Percentiles rank a stretch among this genome's conserved stretches.
Conservation (phyloP, 2,888 invertebrate genomes). For the Neoaliturus tenellus region DNA sequence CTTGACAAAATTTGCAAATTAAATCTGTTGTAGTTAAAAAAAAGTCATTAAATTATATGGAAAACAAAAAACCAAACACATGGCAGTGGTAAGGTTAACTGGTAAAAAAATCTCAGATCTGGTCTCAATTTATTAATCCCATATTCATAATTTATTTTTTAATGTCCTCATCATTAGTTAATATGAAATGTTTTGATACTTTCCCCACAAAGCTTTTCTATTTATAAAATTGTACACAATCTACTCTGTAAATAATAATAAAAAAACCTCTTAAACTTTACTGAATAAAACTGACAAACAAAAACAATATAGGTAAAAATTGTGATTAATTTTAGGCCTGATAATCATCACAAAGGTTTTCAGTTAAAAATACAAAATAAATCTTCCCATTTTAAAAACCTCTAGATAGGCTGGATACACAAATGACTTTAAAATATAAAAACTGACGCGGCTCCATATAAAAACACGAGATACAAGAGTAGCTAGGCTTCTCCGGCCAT, state of each 20-base stretch:
- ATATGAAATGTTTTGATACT: neutral
- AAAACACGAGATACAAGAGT: conserved; percentile 19
- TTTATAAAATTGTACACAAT: too few species aligned
- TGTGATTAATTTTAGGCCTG: conserved; percentile 9
- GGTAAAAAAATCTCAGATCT: neutral
- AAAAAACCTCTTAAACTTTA: neutral
- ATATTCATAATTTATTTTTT: too few species aligned
- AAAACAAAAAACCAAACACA: neutral
- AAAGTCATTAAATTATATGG: too few species aligned
- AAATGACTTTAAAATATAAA: conserved; percentile 19
- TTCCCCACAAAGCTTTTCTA: too few species aligned
- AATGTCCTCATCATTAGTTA: too few species aligned
- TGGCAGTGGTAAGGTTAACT: conserved; percentile 35
- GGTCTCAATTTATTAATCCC: neutral
- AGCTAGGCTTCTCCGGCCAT: conserved; percentile 28
- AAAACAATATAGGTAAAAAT: neutral
- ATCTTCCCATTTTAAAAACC: conserved; percentile 8
- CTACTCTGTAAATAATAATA: too few species aligned
- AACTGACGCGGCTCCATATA: conserved; percentile 4
- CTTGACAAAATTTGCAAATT: too few species aligned
- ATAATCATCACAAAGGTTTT: conserved; percentile 20
- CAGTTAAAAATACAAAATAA: conserved; percentile 7
- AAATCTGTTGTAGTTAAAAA: too few species aligned
- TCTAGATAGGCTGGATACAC: neutral
- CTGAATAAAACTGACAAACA: neutral